Evolutionary conservation across 2,888 invertebrate species (phyloP), one percentile per base, ranked within the genome.

Genomic region (Phengaris alcon): DNA sequence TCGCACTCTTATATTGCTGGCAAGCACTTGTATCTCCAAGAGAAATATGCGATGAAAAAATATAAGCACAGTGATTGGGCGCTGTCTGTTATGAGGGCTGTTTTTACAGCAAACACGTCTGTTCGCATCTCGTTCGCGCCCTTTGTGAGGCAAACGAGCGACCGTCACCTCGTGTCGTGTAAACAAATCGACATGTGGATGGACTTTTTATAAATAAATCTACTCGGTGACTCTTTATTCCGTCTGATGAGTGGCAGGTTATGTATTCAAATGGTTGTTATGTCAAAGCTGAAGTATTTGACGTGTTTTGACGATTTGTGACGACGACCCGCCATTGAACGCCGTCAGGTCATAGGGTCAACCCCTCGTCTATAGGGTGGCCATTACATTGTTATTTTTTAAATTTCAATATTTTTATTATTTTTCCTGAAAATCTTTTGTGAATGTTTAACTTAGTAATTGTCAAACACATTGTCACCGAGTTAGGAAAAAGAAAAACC

Each of bases 101-200:
- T 64, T 64, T 9, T 64, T 64, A 64, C 64, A 64, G 64, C 64
- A 64, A 64, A 64, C 64, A 64, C 6, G 35, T 5, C 44, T 35
- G 64, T 64, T 12, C 64, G 64, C 64, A 35, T 35, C 64, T 35
- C 35, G 22, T 9, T 35, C 35, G 4, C 35, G 52, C 52, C 52
- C 52, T 52, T 9, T 52, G 52, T 52, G 52, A 52, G 12, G 12
- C 12, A 22, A 64, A 64, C 57, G 59, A 59, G 59, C 59, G 15
- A 9, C 22, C 22, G 59, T 59, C 59, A 59, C 59, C 22, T 59
- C 22, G 22, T 59, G 59, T 10, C 7, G 7, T 10, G 64, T 64
- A 44, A 44, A 64, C 44, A 59, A 22, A 22, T 7, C 8, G n/a
- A 59, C 12, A 44, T 64, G 35, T 64, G 13, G 59, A 64, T 22